Base-by-base conservation (phyloP, 2,797 vertebrate genomes). In the Syngnathus acus region DNA sequence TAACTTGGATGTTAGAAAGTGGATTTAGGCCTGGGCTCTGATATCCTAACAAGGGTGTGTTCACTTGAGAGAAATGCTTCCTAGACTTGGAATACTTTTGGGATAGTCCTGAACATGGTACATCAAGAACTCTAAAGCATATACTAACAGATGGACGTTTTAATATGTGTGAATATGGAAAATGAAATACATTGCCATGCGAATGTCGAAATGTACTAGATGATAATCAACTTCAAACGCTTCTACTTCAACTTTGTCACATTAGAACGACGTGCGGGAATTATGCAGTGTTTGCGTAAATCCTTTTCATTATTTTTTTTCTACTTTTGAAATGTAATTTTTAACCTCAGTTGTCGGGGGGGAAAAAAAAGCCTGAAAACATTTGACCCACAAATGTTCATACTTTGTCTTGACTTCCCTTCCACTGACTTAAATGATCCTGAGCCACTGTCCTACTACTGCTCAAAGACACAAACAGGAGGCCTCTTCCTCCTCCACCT, bases 401-500 rank as follows among this genome's bases (percentile, higher is more conserved):
- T 11, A 26, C 6, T 23, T 55, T 55, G 10, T 26, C 1, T 55
- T 54, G 54, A 37, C 54, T 37, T 57, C 54, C 26, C 54, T 26
- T 14, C 14, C 17, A 4, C 54, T 16, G 55, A 47, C 42, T 43
- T 47, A 7, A 51, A 51, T 51, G 9, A 21, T 62, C 43, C n/a
- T 62, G 21, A 21, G 39, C 61, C 47, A 10, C 13, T 26, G 21
- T 45, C 13, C 7, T 13, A 17, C 21, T 26, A 32, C 21, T 9
- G 23, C 21, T 9, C 21, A 48, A n/a, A n/a, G 16, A 51, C 62
- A 65, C 65, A 58, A 53, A 60, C 26, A 37, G 26, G 55, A 59
- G 45, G 45, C 42, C 32, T 57, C 26, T 32, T 32, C 73, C 66
- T 72, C 71, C 66, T 72, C 70, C 55, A 59, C 81, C 81, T 84